Evolutionary conservation across 2,888 invertebrate species (phyloP).

Genomic region (Automeris io): DNA sequence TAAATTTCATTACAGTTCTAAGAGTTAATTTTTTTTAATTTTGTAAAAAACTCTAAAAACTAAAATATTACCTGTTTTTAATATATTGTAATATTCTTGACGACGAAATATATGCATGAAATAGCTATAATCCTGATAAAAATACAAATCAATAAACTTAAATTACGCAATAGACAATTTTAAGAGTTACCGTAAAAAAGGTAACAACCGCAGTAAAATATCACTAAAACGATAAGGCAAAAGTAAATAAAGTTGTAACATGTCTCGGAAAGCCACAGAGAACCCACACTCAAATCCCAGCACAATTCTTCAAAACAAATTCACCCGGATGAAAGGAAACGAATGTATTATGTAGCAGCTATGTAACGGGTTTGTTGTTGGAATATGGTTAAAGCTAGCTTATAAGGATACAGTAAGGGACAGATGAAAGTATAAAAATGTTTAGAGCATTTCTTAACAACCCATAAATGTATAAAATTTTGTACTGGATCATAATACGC

Average conservation of each 20-base stretch:
- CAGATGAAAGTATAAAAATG: slow-evolving; percentile 2
- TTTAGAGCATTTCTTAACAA: neutral
- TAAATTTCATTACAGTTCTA: too few relatives aligned
- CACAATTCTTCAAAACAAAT: slow-evolving; percentile 7
- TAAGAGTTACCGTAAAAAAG: too few relatives aligned
- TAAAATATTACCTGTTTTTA: too few relatives aligned
- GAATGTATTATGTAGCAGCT: slow-evolving; percentile 47
- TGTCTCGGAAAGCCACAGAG: slow-evolving; percentile 1
- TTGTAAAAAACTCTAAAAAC: too few relatives aligned
- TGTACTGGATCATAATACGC: too few relatives aligned
- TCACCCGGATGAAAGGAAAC: slow-evolving; percentile 13
- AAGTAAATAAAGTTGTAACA: neutral
- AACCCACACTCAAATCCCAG: slow-evolving; percentile 1
- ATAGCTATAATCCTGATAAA: too few relatives aligned
- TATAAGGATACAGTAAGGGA: slow-evolving; percentile 13
- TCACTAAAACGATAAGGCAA: neutral
- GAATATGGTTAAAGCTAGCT: slow-evolving; percentile 26
- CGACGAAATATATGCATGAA: too few relatives aligned
- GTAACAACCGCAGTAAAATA: too few relatives aligned
- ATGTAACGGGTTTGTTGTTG: slow-evolving; percentile 34
- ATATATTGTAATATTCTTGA: too few relatives aligned
- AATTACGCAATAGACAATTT: too few relatives aligned
- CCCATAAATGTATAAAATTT: neutral
- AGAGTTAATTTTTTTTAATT: too few relatives aligned
- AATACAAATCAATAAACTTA: too few relatives aligned